Conservation (phyloP, 1,140 invertebrate species). For the Eubasilissa regina region DNA sequence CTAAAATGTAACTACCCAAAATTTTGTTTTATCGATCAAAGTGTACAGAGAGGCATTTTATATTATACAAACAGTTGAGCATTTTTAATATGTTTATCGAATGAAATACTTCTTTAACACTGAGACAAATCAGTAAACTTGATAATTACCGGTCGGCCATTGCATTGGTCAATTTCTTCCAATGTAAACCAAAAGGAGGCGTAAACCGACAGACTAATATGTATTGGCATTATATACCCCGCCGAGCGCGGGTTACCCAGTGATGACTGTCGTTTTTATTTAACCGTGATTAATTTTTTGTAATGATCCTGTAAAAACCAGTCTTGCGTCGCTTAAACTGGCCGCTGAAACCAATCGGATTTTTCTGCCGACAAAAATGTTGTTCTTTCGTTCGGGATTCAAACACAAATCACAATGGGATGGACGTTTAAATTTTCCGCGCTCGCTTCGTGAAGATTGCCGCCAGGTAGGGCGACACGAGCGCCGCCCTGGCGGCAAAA, state of each 20-base stretch:
- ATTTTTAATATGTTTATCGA: neutral
- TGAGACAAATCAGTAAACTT: constrained; percentile 49
- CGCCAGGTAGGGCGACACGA: neutral
- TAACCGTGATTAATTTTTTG: constrained; percentile 46
- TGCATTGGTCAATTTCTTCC: constrained; percentile 17
- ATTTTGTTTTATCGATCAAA: too few relatives aligned
- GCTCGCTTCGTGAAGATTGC: constrained; percentile 3
- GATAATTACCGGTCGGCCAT: constrained; percentile 47
- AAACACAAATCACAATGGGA: constrained; percentile 7
- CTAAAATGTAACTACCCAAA: too few relatives aligned
- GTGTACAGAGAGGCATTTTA: too few relatives aligned
- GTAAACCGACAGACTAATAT: constrained; percentile 30
- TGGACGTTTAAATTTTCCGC: constrained; percentile 44
- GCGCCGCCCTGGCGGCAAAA: constrained; percentile 30
- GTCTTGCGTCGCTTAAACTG: constrained; percentile 13
- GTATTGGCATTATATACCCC: constrained; percentile 27
- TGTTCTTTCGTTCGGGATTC: constrained; percentile 27
- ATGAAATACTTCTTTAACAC: neutral
- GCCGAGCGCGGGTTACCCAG: constrained; percentile 32
- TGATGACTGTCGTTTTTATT: constrained; percentile 47
- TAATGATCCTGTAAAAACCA: constrained; percentile 29
- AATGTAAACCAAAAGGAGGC: constrained; percentile 23
- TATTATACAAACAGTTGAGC: too few relatives aligned
- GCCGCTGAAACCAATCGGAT: constrained; percentile 44
- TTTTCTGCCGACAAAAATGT: constrained; percentile 45